Percentiles rank a stretch among this genome's conserved stretches.
Evolutionary conservation across 2,888 invertebrate species (phyloP).

Genomic region (Chironomus tentans): DNA sequence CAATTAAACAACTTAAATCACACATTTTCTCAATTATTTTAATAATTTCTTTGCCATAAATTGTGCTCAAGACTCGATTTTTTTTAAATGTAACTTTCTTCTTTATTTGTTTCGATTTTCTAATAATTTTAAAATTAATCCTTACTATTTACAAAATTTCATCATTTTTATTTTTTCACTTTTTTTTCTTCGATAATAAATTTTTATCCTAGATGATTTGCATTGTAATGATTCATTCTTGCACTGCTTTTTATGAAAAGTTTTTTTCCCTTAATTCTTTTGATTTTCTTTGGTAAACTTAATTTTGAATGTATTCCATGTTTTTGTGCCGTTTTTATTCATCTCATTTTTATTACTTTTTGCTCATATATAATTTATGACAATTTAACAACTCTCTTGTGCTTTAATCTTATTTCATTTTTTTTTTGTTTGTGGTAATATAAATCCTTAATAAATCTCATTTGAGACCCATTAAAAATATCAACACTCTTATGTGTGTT

Average conservation of each 20-base stretch:
- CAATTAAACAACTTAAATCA: neutral
- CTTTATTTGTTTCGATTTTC: slow-evolving; percentile 13
- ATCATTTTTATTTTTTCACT: too few relatives aligned
- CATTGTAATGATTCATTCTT: slow-evolving; percentile 8
- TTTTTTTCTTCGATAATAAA: neutral
- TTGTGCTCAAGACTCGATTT: slow-evolving; percentile 25
- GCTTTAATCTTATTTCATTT: neutral
- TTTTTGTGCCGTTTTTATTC: neutral
- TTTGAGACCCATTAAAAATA: slow-evolving; percentile 21
- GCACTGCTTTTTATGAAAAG: neutral
- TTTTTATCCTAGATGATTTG: slow-evolving; percentile 7
- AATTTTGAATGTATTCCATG: too few relatives aligned
- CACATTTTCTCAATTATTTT: neutral
- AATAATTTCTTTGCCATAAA: slow-evolving; percentile 10
- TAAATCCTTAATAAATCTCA: slow-evolving; percentile 3
- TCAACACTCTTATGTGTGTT: slow-evolving; percentile 7
- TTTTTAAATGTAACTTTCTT: neutral
- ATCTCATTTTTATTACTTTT: neutral
- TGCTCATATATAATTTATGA: slow-evolving; percentile 11
- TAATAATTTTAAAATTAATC: slow-evolving; percentile 23
- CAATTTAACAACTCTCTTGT: slow-evolving; percentile 12
- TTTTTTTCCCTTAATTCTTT: neutral
- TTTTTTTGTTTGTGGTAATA: neutral
- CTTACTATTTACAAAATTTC: slow-evolving; percentile 23
- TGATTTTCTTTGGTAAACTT: neutral